These are phyloP conservation scores for Malachius bipustulatus DNA, from an alignment of 2,888 invertebrate genomes.

Conservation along the genomic window DNA sequence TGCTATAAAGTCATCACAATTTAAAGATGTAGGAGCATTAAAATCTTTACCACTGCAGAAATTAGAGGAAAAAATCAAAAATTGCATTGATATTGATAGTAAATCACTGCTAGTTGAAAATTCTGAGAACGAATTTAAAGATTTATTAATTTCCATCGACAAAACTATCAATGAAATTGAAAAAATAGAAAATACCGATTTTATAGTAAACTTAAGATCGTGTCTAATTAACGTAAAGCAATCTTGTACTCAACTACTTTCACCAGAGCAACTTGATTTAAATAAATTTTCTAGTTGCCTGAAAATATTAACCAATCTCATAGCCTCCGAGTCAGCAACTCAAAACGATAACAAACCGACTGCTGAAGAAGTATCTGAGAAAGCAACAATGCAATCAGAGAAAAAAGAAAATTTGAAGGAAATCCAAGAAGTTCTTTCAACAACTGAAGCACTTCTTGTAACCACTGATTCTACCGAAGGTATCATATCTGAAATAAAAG, in stretches of 20 bases:
- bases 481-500: neutral
- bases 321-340: neutral
- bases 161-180: neutral
- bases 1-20: no score
- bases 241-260: no score
- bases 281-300: neutral
- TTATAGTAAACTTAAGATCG: neutral
- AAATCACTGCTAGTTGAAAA: neutral
- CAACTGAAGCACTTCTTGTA: neutral
- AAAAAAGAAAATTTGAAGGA: constrained; percentile 16
- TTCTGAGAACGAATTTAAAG: no score
- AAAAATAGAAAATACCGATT: neutral
- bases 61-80: neutral
- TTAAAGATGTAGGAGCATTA: no score
- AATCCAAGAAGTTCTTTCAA: constrained; percentile 16
- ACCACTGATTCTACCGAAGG: neutral
- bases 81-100: neutral
- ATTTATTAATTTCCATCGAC: neutral
- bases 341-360: neutral
- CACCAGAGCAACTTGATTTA: no score
- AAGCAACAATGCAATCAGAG: constrained; percentile 14
- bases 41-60: neutral
- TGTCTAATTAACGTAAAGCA: no score
- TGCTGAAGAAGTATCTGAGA: neutral
- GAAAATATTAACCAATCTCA: neutral